Base-by-base conservation (phyloP, 2,797 vertebrate species). In the Bufotes viridis region DNA sequence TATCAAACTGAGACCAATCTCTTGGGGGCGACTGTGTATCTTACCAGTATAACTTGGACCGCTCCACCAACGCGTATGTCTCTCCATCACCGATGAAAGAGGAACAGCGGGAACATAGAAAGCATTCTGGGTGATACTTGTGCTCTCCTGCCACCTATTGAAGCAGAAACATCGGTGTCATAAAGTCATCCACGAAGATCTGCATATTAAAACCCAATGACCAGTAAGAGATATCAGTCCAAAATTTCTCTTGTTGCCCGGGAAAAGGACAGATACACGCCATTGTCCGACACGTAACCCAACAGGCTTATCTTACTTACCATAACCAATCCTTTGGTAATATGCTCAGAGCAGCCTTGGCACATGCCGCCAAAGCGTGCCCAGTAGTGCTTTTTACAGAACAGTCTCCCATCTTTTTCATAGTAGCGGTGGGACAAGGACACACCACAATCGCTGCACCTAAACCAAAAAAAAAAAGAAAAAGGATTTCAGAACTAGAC, bases 371-470 rank as follows among this genome's bases (percentile, higher is more conserved):
- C 98, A 0, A 97, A 99, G 88, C 94, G 97, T 58, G 95, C 94
- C 98, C 98, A 99, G 94, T 98, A 99, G 93, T 99, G 98, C 91
- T 97, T 98, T 95, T 98, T 98, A 93, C 98, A 99, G 95, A 97
- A 99, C 61, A 99, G 97, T 65, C 91, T 96, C 7, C 98, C 97
- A 92, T 99, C 98, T 94, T 98, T 99, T 93, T 99, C 98, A 9
- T 99, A 99, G 94, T 99, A 99, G 95, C 98, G 99, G 94, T 98
- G 97, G 11, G 98, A 98, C 85, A 99, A 95, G 3, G 96, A 97
- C 15, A 93, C 91, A 3, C 97, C 96, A 17, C 98, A 99, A 78
- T 99, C 97, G 15, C 98, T 97, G 92, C 98, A 99, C 94, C 98
- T 99, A 91, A 0, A 1, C 2, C 2, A 34, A 78, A 29, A 24